These are phyloP conservation scores for Torymus texanus DNA, from an alignment of 2,888 invertebrate genomes.

Conservation along the genomic window DNA sequence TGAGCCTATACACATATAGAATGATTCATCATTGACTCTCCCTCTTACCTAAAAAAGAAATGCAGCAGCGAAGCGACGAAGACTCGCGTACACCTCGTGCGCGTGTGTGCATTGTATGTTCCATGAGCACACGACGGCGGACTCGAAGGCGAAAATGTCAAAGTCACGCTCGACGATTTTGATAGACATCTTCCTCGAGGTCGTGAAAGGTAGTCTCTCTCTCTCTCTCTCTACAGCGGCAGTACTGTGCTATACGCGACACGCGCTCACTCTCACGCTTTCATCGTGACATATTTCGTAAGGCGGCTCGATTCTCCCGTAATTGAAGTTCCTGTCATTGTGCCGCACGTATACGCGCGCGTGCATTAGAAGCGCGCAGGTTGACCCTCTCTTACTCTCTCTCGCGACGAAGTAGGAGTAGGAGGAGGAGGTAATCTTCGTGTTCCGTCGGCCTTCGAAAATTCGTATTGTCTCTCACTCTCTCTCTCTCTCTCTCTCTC, in stretches of 20 bases:
- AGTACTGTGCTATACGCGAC: constrained; percentile 16
- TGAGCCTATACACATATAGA: too few relatives aligned
- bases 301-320: constrained; percentile 55
- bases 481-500: constrained; percentile 4
- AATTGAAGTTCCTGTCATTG: constrained; percentile 58
- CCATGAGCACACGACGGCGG: not conserved
- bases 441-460: constrained; percentile 48
- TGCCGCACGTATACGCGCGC: constrained; percentile 11
- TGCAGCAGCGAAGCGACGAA: too few relatives aligned
- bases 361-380: too few relatives aligned
- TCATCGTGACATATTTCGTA: constrained; percentile 58
- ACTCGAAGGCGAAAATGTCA: constrained; percentile 50
- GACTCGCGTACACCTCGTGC: too few relatives aligned
- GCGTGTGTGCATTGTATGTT: too few relatives aligned
- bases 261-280: constrained; percentile 51
- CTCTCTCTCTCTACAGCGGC: not conserved
- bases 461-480: not conserved
- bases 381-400: not conserved
- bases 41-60: too few relatives aligned
- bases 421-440: constrained; percentile 33
- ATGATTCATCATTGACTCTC: too few relatives aligned
- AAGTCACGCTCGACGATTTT: constrained; percentile 57
- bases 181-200: constrained; percentile 58
- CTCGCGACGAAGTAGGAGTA: too few relatives aligned
- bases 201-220: constrained; percentile 52